These are phyloP conservation scores for Halictus quadricinctus DNA, from an alignment of 2,888 invertebrate genomes.

Conservation along the genomic window DNA sequence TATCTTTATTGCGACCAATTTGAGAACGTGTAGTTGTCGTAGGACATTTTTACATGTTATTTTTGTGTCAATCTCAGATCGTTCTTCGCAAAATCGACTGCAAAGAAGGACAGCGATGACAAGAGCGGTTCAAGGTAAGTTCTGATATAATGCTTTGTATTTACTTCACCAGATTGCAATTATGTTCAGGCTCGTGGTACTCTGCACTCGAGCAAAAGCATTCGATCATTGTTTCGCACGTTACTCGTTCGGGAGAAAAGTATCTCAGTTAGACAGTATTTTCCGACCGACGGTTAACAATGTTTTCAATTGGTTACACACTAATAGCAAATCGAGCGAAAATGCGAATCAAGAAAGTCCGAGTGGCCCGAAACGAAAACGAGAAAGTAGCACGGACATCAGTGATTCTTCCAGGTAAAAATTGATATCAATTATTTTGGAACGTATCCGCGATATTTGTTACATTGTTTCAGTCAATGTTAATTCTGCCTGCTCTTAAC, in stretches of 20 bases:
- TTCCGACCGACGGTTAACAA: constrained; percentile 33
- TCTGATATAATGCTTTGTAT: constrained; percentile 28
- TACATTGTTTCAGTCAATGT: no score
- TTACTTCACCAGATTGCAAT: constrained; percentile 22
- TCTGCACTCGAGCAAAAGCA: constrained; percentile 33
- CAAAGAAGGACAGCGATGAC: constrained; percentile 63
- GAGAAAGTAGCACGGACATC: constrained; percentile 56
- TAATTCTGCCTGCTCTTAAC: not conserved
- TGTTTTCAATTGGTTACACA: constrained; percentile 68
- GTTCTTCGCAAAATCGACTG: constrained; percentile 80
- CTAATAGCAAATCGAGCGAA: constrained; percentile 60
- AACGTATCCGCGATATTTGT: not conserved
- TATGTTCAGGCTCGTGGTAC: constrained; percentile 62
- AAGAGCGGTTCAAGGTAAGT: constrained; percentile 71
- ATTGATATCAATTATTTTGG: not conserved
- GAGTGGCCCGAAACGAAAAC: constrained; percentile 70
- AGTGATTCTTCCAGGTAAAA: constrained; percentile 64
- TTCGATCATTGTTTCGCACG: constrained; percentile 35
- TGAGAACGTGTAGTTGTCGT: not conserved
- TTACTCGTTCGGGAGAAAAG: constrained; percentile 29
- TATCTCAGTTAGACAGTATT: not conserved
- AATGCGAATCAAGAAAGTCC: constrained; percentile 52
- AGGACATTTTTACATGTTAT: not conserved
- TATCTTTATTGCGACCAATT: not conserved
- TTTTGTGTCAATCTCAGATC: constrained; percentile 76